Percentiles rank a stretch among this genome's conserved stretches.
Conservation (phyloP, 2,113 vertebrate genomes). For the Peucedramus taeniatus region DNA sequence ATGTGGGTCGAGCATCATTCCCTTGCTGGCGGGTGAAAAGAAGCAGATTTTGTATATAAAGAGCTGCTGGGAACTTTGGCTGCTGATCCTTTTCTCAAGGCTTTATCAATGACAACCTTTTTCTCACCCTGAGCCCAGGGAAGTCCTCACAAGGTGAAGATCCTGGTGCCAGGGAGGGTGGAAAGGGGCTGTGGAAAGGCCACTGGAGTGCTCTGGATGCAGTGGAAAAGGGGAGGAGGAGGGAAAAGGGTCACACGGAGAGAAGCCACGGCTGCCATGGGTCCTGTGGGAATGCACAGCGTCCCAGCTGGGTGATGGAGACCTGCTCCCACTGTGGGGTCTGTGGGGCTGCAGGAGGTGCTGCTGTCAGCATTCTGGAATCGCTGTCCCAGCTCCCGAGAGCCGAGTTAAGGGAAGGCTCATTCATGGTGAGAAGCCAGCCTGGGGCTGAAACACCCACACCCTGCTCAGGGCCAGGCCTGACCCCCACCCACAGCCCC, state of each 20-base stretch:
- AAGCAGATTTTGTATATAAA: background rate
- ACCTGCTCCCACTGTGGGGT: background rate
- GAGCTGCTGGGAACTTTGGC: background rate
- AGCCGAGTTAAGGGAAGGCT: fast-evolving
- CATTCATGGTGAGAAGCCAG: too few relatives aligned
- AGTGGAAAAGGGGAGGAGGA: background rate
- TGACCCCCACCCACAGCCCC: background rate
- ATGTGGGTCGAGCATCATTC: fast-evolving
- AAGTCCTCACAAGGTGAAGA: fast-evolving
- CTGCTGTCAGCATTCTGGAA: fast-evolving
- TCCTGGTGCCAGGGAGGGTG: fast-evolving
- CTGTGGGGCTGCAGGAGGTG: background rate
- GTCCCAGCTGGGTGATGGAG: fast-evolving
- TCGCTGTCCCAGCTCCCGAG: fast-evolving
- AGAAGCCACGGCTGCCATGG: fast-evolving
- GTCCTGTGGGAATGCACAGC: fast-evolving
- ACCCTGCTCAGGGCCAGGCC: too few relatives aligned
- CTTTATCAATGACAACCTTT: background rate
- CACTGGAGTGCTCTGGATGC: fast-evolving
- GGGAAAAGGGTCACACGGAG: fast-evolving
- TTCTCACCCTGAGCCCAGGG: fast-evolving
- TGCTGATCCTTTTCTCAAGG: background rate
- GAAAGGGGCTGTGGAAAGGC: background rate
- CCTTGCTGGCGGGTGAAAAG: fast-evolving
- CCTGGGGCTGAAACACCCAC: background rate